Evolutionary conservation across 1,140 invertebrate genomes (phyloP), one percentile per base, ranked within the genome.

Genomic region (Acyrthosiphon pisum): DNA sequence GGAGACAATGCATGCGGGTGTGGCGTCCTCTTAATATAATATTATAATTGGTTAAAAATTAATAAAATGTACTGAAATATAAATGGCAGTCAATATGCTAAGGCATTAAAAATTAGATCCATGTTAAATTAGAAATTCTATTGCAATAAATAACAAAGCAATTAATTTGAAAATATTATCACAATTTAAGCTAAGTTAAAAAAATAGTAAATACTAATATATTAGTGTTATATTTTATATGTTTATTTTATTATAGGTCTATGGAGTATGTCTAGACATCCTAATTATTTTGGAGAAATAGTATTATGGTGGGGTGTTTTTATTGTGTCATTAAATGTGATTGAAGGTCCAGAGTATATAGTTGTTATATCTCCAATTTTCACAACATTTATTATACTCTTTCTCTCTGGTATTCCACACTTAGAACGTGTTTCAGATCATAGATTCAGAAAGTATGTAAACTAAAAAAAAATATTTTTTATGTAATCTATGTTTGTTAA

Each of bases 281-380:
- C 98, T 0, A 99, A 99, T 95, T 99, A 99, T 95, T 99, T 99
- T 95, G 98, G 98, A 2, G 98, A 99, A 95, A 98, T 99, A 50
- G 96, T 98, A 0, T 96, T 99, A 3, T 99, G 98, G 98, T 98
- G 98, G 97, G 98, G 98, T 3, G 97, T 99, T 87, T 99, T 99
- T 95, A 96, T 98, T 83, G 98, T 99, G 95, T 98, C 98, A 1
- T 95, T 98, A 2, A 98, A 98, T 94, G 97, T 98, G 6, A 97
- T 99, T 87, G 96, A 97, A 94, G 97, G 97, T 60, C 94, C 96
- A 91, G 97, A 98, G 96, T 98, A 97, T 97, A 95, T 98, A 23
- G 97, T 97, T 23, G 97, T 99, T 94, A 96, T 98, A 60, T 98
- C 98, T 11, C 98, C 98, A 18, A 96, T 99, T 68, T 98, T 99